Evolutionary conservation across 2,888 invertebrate genomes (phyloP).

Genomic region (Oscheius sp.): DNA sequence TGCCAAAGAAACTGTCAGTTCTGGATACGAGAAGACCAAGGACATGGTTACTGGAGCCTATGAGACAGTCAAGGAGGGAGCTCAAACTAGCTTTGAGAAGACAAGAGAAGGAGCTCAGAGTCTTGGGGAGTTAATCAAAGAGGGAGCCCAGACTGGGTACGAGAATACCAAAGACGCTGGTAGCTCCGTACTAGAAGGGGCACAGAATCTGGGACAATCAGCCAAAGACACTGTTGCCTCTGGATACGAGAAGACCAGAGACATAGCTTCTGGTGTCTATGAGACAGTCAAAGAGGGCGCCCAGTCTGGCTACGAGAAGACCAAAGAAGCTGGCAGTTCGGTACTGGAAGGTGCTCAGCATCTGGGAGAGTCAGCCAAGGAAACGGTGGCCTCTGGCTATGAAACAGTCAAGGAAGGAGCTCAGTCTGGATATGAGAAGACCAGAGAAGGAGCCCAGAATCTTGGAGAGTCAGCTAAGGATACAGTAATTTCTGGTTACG

Average conservation of each 20-base stretch:
- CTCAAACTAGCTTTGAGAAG: neutral
- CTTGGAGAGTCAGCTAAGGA: neutral
- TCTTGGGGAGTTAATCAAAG: neutral
- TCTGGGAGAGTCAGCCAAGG: neutral
- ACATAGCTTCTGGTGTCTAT: neutral
- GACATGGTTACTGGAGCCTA: neutral
- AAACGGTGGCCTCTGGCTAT: neutral
- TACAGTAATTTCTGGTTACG: neutral
- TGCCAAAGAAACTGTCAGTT: neutral
- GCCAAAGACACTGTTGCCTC: neutral
- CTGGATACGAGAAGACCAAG: slow-evolving; percentile 1
- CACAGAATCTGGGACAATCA: neutral
- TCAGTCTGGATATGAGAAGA: neutral
- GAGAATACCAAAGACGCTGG: slow-evolving; percentile 9
- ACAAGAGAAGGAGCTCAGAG: slow-evolving; percentile 5
- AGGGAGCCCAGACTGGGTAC: neutral
- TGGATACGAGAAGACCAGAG: slow-evolving; percentile 3
- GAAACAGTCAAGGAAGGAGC: slow-evolving; percentile 12
- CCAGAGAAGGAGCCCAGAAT: slow-evolving; percentile 1
- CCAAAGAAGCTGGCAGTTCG: neutral
- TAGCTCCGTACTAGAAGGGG: neutral
- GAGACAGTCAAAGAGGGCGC: neutral
- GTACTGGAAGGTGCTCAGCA: slow-evolving; percentile 14
- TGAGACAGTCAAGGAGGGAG: slow-evolving; percentile 1
- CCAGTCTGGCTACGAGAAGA: neutral